Evolutionary conservation across 2,113 vertebrate genomes (phyloP), one percentile per base, ranked within the genome.

Genomic region (Paraplagusia blochii): DNA sequence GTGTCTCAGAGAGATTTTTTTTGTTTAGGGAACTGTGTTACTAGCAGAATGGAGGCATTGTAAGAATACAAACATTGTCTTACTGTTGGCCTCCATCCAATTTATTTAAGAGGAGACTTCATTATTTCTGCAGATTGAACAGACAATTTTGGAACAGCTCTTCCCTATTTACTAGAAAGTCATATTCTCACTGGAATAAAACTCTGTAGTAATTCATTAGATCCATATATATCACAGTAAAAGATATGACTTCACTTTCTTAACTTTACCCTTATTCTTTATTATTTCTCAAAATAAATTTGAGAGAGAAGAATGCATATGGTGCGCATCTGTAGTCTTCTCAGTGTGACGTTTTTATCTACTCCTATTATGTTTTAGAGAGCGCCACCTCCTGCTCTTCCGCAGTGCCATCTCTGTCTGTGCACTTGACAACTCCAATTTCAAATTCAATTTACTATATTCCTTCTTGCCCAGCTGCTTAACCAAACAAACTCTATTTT

Each of bases 371-470:
- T 46, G 18, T 11, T 48, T 49, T 46, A 50, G 13, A 0, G 13
- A 10, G 38, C 16, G 13, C 11, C 29, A 29, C n/a, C 53, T 42
- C 45, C 8, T 19, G 40, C 45, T n/a, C 62, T 65, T 11, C 57
- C 53, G 47, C 44, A 73, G 52, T 53, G 48, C 40, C 60, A 52
- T 66, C 61, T 58, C 66, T 78, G 59, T 47, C 64, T 79, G 61
- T 66, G 67, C 77, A 73, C 61, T 83, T 83, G 78, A 83, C 80
- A 62, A 68, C 68, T 80, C 53, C 63, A 76, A 81, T 81, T 76
- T 54, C 36, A 72, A 17, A 54, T 74, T 80, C 76, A 66, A 76
- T 85, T 80, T 64, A 81, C 81, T 79, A 79, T 46, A 53, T 71
- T 44, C 63, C 58, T 8, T 51, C 38, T 36, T 66, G 19, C 38